Evolutionary conservation across 2,113 vertebrate species (phyloP), one percentile per base, ranked within the genome.

Genomic region (Leptosomus discolor): DNA sequence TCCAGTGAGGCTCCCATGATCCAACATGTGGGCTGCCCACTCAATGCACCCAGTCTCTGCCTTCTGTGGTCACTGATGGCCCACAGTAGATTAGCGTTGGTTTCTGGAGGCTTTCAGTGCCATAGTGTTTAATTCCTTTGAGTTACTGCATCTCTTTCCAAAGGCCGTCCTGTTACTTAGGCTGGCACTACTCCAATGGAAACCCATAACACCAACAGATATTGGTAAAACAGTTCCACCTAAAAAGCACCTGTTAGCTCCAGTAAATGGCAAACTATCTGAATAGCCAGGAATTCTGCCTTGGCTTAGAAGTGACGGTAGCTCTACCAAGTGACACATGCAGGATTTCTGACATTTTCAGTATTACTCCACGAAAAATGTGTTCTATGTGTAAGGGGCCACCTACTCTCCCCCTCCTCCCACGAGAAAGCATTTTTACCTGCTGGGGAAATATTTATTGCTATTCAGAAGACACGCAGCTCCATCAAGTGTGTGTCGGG

Each of bases 361-460:
- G 17, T 0, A 57, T 23, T 0, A 41, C 34, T 12, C 56, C 23
- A 7, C 5, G 5, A 89, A 70, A 67, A 77, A 58, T 3, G 15
- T 1, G 4, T 46, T n/a, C n/a, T n/a, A n/a, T n/a, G n/a, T n/a
- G n/a, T n/a, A n/a, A 29, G 20, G 36, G 70, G 71, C 54, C 53
- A 29, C 53, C 43, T 50, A 9, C 10, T 56, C 37, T 37, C 48
- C 61, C 61, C 83, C 63, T 63, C 67, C 37, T 77, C 65, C 76
- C 56, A 74, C 23, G 6, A 64, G 27, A 58, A 93, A 69, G 30
- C 36, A n/a, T 36, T 86, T 98, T 98, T 97, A 99, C 99, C 99
- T 99, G 99, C 99, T 99, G 77, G 99, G 99, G 90, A 99, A 99
- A 97, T 99, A 99, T 98, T 99, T 99, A 99, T 99, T 99, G 98